Base-by-base conservation (phyloP, 2,797 vertebrate genomes). In the Bovichtus diacanthus region DNA sequence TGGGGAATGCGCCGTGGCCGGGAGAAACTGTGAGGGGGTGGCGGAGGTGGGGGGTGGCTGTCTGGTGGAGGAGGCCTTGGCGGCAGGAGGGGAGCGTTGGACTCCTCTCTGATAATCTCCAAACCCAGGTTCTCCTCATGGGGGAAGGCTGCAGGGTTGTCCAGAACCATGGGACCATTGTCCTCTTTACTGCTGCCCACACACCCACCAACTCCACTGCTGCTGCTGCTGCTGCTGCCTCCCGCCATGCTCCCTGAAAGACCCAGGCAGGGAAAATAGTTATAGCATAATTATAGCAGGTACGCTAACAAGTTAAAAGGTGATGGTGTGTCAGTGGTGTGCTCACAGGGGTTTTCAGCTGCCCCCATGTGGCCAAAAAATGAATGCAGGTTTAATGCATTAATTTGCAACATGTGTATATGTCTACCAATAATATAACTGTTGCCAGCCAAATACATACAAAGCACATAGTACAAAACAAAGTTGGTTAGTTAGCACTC, bases 81-180 rank as follows among this genome's bases (percentile, higher is more conserved):
- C 1, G 97, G 97, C 68, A 99, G 94, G 87, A 99, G 94, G 0
- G 97, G 98, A 3, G 96, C 97, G 0, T 99, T 97, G 0, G 98
- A 99, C 90, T 98, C 98, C 91, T 99, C 98, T 2, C 97, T 93
- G 85, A 99, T 97, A 84, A 99, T 97, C 92, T 98, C 98, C 92
- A 99, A 92, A 76, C 96, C 97, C 85, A 99, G 89, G 72, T 95
- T 96, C 63, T 99, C 98, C 76, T 99, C 97, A 0, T 97, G 97
- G 58, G 94, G 96, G 87, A 98, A 98, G 82, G 96, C 96, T 3
- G 94, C 93, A 50, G 94, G 92, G 90, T 95, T 95, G 90, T 96
- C 95, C 78, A 95, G 90, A 77, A 93, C 93, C 92, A 94, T 93
- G 87, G 97, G 92, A 21, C 91, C 96, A 21, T 90, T 93, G 85